Conservation (phyloP, 2,113 vertebrate genomes). For the Thymallus thymallus region DNA sequence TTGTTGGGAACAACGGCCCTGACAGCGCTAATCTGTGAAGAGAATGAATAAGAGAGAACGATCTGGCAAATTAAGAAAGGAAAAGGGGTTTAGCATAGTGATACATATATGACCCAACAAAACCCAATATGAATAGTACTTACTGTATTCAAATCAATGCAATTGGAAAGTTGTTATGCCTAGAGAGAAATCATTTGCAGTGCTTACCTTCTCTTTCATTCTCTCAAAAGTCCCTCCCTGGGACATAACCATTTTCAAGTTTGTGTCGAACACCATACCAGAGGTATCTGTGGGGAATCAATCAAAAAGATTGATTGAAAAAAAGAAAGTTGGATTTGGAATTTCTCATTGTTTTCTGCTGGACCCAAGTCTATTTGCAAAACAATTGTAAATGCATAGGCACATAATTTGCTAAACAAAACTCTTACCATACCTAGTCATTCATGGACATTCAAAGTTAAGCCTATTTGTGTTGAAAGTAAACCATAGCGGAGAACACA, state of each 20-base stretch:
- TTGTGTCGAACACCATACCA: slow-evolving; percentile 92
- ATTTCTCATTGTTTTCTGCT: slow-evolving; percentile 9
- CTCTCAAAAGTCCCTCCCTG: slow-evolving; percentile 90
- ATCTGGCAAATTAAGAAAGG: not conserved
- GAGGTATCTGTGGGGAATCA: slow-evolving; percentile 77
- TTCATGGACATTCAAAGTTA: slow-evolving; percentile 13
- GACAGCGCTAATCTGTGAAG: slow-evolving; percentile 85
- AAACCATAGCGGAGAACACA: too few relatives aligned
- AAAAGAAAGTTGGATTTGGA: not conserved
- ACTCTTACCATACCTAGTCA: slow-evolving; percentile 5
- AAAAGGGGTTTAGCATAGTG: slow-evolving; percentile 1
- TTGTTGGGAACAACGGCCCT: slow-evolving; percentile 92
- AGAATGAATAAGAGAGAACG: not conserved
- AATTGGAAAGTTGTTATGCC: not conserved
- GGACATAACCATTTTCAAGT: slow-evolving; percentile 92
- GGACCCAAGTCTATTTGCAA: slow-evolving; percentile 49
- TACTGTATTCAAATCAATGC: not conserved
- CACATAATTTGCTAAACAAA: slow-evolving; percentile 70
- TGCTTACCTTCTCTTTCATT: slow-evolving; percentile 94
- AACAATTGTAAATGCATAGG: slow-evolving; percentile 19
- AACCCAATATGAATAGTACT: too few relatives aligned
- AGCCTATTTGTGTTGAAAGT: too few relatives aligned
- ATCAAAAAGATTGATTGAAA: slow-evolving; percentile 23
- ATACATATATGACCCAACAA: not conserved
- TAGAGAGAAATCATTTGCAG: too few relatives aligned